Evolutionary conservation across 2,888 invertebrate species (phyloP), one percentile per base, ranked within the genome.

Genomic region (Hydroisotoma schaefferi): DNA sequence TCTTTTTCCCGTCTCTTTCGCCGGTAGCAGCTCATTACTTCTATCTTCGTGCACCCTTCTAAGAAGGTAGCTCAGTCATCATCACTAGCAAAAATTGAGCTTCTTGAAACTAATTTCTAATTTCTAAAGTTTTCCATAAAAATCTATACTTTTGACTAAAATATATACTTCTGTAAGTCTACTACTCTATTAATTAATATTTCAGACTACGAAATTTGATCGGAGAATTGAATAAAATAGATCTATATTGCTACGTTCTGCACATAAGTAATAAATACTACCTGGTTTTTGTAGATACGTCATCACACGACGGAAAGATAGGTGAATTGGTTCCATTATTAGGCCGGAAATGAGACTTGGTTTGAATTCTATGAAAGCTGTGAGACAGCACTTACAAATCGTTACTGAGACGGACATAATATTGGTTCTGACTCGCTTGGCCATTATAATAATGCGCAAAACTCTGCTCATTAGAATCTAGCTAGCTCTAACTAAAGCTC

Each of bases 281-380:
- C 40, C 40, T 15, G 40, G 20, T 40, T 40, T 40, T 40, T 15
- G 20, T 40, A 40, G 43, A 40, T 48, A 48, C 46, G 56, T 59
- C 48, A 63, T 59, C 63, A 59, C 59, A 63, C 40, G 56, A 59
- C 53, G 44, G 57, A 63, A 59, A 59, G 44, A 48, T 57, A 58
- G 58, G 53, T 58, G 37, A 51, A 49, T 54, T 53, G 54, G 56
- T 59, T 59, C 63, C 56, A 53, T n/a, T 38, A 37, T 48, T 29
- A 53, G 63, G 55, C 63, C 56, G 63, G 57, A 62, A 48, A 28
- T 28, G 48, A 48, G 26, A 48, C 6, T 46, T 12, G n/a, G n/a
- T n/a, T n/a, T n/a, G n/a, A n/a, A n/a, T 40, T 40, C 40, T 40
- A 40, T 40, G 40, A 10, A 40, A 40, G 40, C 15, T 18, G n/a